phyloP scores from a whole-genome alignment of 1,140 invertebrate species.

The Thalassaphorura encarpata region DNA sequence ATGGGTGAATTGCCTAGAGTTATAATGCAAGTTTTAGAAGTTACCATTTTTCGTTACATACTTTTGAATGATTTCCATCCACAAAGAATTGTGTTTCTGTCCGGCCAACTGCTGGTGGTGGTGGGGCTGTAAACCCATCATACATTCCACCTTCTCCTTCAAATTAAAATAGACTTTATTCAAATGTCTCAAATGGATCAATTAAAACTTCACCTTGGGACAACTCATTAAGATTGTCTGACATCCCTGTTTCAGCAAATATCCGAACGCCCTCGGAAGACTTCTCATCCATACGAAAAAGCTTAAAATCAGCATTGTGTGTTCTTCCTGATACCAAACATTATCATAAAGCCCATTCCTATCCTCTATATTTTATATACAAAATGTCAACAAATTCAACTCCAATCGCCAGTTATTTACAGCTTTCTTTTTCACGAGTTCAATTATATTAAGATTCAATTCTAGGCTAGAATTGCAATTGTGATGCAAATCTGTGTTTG shows the following conservation, averaged over 20 bases:
- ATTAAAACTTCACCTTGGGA: slow-evolving; percentile 44
- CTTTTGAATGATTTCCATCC: slow-evolving; percentile 78
- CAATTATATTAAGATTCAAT: too few species aligned
- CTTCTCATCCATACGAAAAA: slow-evolving; percentile 65
- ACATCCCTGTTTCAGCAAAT: slow-evolving; percentile 70
- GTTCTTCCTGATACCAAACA: slow-evolving; percentile 58
- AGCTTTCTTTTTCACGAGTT: too few species aligned
- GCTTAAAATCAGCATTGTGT: slow-evolving; percentile 64
- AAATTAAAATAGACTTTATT: too few species aligned
- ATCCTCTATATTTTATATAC: too few species aligned
- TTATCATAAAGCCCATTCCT: too few species aligned
- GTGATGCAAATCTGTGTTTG: too few species aligned
- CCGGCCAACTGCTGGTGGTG: slow-evolving; percentile 62
- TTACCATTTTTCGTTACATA: slow-evolving; percentile 36
- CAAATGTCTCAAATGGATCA: too few species aligned
- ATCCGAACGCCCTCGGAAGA: slow-evolving; percentile 57
- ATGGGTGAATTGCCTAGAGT: too few species aligned
- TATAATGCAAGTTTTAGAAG: neutral
- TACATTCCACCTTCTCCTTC: slow-evolving; percentile 55
- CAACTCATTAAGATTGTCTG: slow-evolving; percentile 55
- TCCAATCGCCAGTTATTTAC: too few species aligned
- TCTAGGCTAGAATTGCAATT: too few species aligned
- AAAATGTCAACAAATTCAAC: too few species aligned
- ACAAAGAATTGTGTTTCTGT: slow-evolving; percentile 74
- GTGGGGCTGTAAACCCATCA: slow-evolving; percentile 70